phyloP scores from a whole-genome alignment of 2,797 vertebrate species.

The Dryobates pubescens region DNA sequence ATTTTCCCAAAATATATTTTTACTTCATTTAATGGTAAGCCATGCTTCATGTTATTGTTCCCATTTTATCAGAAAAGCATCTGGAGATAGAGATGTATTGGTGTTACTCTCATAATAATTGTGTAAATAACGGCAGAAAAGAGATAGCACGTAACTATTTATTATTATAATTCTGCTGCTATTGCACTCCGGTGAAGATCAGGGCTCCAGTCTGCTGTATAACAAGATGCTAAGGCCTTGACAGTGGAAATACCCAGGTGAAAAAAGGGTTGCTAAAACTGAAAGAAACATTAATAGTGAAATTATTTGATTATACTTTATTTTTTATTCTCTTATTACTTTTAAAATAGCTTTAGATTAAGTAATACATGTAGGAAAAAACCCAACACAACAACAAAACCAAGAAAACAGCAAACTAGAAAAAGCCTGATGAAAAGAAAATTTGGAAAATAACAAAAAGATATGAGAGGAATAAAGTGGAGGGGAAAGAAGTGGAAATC shows the following conservation, averaged over 20 bases:
- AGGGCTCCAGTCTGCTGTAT: neutral
- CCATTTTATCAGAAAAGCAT: constrained; percentile 17
- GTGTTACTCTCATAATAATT: constrained; percentile 33
- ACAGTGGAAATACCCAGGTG: neutral
- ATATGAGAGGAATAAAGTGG: neutral
- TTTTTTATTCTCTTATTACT: neutral
- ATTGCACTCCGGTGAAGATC: constrained; percentile 18
- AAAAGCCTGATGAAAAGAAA: neutral
- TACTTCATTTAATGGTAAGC: neutral
- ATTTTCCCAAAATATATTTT: neutral
- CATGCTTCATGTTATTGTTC: neutral
- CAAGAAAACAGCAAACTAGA: neutral
- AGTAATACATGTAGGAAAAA: neutral
- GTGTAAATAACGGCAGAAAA: constrained; percentile 43
- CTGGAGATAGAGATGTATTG: constrained; percentile 1
- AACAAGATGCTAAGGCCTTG: neutral
- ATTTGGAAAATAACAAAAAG: neutral
- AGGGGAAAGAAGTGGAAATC: neutral
- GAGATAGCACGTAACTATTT: constrained; percentile 19
- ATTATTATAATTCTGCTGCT: constrained; percentile 25
- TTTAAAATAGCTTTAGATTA: neutral
- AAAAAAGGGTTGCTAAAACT: neutral
- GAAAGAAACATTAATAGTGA: neutral
- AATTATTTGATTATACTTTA: neutral
- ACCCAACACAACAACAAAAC: neutral